A percentile compares a stretch with the other conserved stretches of the same genome.
Conservation (phyloP, 2,888 invertebrate genomes). For the Phasia obesa region DNA sequence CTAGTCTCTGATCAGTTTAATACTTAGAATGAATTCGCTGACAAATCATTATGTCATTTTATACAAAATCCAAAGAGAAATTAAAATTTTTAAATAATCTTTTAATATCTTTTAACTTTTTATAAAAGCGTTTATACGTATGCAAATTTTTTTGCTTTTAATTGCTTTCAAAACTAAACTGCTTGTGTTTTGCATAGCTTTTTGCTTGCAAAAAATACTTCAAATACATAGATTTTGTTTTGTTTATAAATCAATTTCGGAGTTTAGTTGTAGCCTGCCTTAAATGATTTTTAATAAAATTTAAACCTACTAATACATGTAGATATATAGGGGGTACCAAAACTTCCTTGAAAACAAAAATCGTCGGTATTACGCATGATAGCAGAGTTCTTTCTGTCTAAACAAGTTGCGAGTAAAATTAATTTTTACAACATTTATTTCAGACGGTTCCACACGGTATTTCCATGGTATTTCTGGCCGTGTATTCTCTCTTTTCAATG, state of each 20-base stretch:
- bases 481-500: too few relatives aligned
- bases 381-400: too few relatives aligned
- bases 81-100: neutral
- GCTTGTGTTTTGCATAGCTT: constrained; percentile 24
- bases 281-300: neutral
- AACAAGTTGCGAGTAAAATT: too few relatives aligned
- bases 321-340: neutral
- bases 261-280: neutral
- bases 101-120: neutral
- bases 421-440: too few relatives aligned
- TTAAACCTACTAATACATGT: neutral
- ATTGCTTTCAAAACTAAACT: constrained; percentile 7
- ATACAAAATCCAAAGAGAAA: constrained; percentile 36
- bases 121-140: neutral
- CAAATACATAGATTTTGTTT: constrained; percentile 17
- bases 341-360: constrained; percentile 11
- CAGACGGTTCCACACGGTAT: too few relatives aligned
- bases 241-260: neutral
- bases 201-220: constrained; percentile 28
- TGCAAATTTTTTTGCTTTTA: neutral
- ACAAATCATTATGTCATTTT: constrained; percentile 28
- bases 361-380: too few relatives aligned
- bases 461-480: too few relatives aligned
- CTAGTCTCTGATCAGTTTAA: constrained; percentile 1
- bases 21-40: constrained; percentile 40